Base-by-base conservation (phyloP, 2,113 vertebrate genomes). In the Rhinopithecus roxellana region DNA sequence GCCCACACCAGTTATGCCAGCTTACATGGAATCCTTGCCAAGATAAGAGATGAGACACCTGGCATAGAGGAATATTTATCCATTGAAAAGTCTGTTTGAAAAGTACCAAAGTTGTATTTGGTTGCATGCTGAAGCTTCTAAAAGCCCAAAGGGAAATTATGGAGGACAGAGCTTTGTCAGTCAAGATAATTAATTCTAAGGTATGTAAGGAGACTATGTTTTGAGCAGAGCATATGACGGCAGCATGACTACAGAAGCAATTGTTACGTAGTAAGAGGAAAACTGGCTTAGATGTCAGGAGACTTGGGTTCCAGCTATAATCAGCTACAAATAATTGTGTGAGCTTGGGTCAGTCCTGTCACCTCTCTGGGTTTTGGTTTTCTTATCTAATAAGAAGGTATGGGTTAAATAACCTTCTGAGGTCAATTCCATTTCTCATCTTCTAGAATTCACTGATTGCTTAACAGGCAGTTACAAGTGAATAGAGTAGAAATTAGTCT, bases 131-230 rank as follows among this genome's bases (percentile, higher is more conserved):
- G 55, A 94, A 85, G 20, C 4, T 23, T 91, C 83, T 87, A 77
- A 96, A 81, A 35, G n/a, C n/a, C 45, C 74, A 95, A 79, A 93
- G 43, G 48, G 22, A 35, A 96, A 92, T 96, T 90, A 90, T 30
- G 8, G 32, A 69, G 30, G 55, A 81, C 43, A 92, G 55, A 95
- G 67, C 11, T 77, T 95, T 95, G 88, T 90, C 70, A 95, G 50
- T 70, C 57, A 90, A 75, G 83, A 78, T 86, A 75, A 93, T 92
- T 94, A 85, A 97, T 64, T 96, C 35, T 89, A 93, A 91, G 45
- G 40, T 92, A 74, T 96, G 80, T 96, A 95, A 93, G n/a, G 57
- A 59, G 59, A 79, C 50, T 79, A 35, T 77, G 38, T 79, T 95
- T 94, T 23, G 52, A 91, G 74, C 40, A 94, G 23, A 96, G 75